A percentile compares a stretch with the other conserved stretches of the same genome.
These are phyloP conservation scores for Blastobasis lacticolella DNA, from an alignment of 2,888 invertebrate genomes.

Conservation along the genomic window DNA sequence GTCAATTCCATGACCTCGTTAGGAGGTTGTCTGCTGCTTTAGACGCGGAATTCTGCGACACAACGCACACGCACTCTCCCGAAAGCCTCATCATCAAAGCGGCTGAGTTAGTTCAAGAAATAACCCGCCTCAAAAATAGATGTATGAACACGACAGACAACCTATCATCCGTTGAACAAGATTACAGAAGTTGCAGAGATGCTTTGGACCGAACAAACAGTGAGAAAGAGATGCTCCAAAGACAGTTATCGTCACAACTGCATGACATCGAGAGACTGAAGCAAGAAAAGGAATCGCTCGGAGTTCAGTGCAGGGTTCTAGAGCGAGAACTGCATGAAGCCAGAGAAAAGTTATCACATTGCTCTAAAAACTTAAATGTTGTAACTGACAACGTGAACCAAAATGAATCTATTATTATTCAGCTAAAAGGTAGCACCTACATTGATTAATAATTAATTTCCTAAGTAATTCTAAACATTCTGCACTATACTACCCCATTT, in stretches of 20 bases:
- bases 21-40: conserved; percentile 82
- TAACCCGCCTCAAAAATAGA: conserved; percentile 77
- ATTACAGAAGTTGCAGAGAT: conserved; percentile 78
- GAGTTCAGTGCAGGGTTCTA: conserved; percentile 81
- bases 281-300: conserved; percentile 84
- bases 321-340: conserved; percentile 83
- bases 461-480: too few species aligned
- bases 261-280: conserved; percentile 81
- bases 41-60: conserved; percentile 80
- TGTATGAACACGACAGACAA: conserved; percentile 75
- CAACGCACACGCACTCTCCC: conserved; percentile 76
- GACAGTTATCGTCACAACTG: conserved; percentile 81
- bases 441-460: too few species aligned
- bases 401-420: conserved; percentile 79
- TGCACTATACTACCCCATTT: too few species aligned
- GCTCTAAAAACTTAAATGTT: conserved; percentile 77
- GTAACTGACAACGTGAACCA: conserved; percentile 80
- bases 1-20: conserved; percentile 81
- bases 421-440: conserved; percentile 74
- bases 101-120: conserved; percentile 84
- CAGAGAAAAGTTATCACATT: conserved; percentile 78
- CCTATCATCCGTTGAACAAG: conserved; percentile 76
- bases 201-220: conserved; percentile 76
- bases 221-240: conserved; percentile 84
- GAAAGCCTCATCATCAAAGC: conserved; percentile 85